A percentile compares a stretch with the other conserved stretches of the same genome.
Conservation (phyloP, 2,888 invertebrate species). For the Dicranocentrus wangi region DNA sequence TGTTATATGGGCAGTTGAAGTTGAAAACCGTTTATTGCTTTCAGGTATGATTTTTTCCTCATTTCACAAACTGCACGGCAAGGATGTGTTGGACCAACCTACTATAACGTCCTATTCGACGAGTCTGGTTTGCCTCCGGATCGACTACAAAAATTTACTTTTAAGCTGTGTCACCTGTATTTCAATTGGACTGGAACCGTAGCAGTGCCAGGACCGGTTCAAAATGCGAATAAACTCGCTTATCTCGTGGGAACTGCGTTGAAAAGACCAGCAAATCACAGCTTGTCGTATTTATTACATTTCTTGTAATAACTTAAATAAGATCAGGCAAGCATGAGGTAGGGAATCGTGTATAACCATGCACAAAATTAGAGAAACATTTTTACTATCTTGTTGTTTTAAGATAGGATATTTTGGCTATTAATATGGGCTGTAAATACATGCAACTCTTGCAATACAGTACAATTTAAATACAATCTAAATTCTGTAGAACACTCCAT, state of each 20-base stretch:
- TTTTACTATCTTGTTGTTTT: too few species aligned
- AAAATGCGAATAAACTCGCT: slow-evolving; percentile 94
- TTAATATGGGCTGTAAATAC: too few species aligned
- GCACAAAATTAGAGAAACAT: too few species aligned
- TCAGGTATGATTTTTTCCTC: slow-evolving; percentile 90
- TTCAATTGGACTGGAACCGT: slow-evolving; percentile 6
- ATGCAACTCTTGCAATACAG: too few species aligned
- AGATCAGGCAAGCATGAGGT: too few species aligned
- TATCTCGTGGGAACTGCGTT: slow-evolving; percentile 88
- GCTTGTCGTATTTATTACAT: slow-evolving; percentile 34
- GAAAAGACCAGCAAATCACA: slow-evolving; percentile 5
- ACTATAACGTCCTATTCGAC: slow-evolving; percentile 90
- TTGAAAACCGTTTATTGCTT: too few species aligned
- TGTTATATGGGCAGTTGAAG: too few species aligned
- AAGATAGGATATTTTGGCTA: too few species aligned
- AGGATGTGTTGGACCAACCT: slow-evolving; percentile 93
- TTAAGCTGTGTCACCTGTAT: not conserved
- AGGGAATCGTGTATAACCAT: too few species aligned
- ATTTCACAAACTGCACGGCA: slow-evolving; percentile 90
- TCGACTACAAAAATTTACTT: not conserved
- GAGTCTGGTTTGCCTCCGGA: slow-evolving; percentile 75
- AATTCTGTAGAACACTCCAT: too few species aligned
- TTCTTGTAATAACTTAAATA: slow-evolving; percentile 53
- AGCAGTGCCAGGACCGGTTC: slow-evolving; percentile 72
- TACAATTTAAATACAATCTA: too few species aligned